phyloP scores from a whole-genome alignment of 1,140 invertebrate genomes.

The Phthorimaea operculella region DNA sequence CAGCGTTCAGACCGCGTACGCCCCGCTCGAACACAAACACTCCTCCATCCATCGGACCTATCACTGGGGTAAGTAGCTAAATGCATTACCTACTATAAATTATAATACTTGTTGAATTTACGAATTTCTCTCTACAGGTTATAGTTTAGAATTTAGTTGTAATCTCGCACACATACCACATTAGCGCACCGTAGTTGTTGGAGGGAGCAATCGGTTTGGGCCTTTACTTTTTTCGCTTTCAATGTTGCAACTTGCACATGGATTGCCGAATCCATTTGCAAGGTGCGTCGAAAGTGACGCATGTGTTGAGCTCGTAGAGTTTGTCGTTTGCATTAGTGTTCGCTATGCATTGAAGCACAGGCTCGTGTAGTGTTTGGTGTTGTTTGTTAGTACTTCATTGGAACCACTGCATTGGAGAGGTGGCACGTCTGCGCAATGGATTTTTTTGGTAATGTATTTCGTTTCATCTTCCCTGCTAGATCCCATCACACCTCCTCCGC shows the following conservation, averaged over 20 bases:
- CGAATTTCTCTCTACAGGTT: slow-evolving; percentile 41
- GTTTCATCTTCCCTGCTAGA: slow-evolving; percentile 46
- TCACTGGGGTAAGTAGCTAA: slow-evolving; percentile 85
- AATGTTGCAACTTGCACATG: slow-evolving; percentile 60
- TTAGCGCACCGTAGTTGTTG: slow-evolving; percentile 62
- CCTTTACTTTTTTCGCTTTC: slow-evolving; percentile 43
- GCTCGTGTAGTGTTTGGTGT: slow-evolving; percentile 66
- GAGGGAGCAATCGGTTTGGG: slow-evolving; percentile 64
- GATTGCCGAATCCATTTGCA: slow-evolving; percentile 54
- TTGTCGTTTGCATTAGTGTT: slow-evolving; percentile 66
- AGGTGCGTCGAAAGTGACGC: slow-evolving; percentile 56
- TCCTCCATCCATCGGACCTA: slow-evolving; percentile 81
- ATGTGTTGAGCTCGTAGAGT: slow-evolving; percentile 63
- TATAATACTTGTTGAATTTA: background rate
- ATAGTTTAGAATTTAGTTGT: slow-evolving; percentile 39
- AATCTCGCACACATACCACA: slow-evolving; percentile 55
- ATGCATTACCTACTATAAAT: slow-evolving; percentile 25
- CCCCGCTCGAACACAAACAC: slow-evolving; percentile 82
- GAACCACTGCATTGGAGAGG: slow-evolving; percentile 64
- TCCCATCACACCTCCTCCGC: slow-evolving; percentile 46
- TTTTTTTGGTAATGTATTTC: slow-evolving; percentile 61
- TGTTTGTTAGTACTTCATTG: slow-evolving; percentile 60
- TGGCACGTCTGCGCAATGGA: slow-evolving; percentile 61
- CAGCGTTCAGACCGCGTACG: slow-evolving; percentile 91
- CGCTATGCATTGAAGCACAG: slow-evolving; percentile 60